phyloP scores from a whole-genome alignment of 2,888 invertebrate genomes.

The Hydrotaea diabolus region DNA sequence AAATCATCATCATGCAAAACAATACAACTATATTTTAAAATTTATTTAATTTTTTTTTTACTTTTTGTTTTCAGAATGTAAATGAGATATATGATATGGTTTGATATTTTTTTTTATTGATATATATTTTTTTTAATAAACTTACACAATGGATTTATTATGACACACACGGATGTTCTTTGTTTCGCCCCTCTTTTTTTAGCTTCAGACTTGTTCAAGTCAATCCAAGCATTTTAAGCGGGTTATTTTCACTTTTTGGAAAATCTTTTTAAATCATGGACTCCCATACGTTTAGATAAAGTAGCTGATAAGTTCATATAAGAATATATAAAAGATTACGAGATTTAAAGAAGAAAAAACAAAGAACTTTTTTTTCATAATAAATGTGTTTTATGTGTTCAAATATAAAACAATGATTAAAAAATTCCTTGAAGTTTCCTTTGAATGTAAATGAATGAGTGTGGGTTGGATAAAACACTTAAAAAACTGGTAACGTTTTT shows the following conservation, averaged over 20 bases:
- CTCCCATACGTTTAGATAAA: not conserved
- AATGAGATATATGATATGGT: slow-evolving; percentile 6
- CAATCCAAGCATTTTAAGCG: not conserved
- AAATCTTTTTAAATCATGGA: no score
- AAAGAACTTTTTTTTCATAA: not conserved
- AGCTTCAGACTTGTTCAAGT: not conserved
- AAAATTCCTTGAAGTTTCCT: not conserved
- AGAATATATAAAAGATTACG: not conserved
- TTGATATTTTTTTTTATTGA: slow-evolving; percentile 33
- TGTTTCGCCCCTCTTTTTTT: not conserved
- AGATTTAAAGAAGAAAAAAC: not conserved
- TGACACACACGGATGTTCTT: not conserved
- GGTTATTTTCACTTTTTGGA: not conserved
- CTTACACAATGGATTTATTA: not conserved
- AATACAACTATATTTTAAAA: not conserved
- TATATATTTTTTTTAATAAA: slow-evolving; percentile 10
- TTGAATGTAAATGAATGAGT: not conserved
- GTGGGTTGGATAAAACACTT: not conserved
- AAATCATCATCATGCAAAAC: not conserved
- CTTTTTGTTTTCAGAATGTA: not conserved
- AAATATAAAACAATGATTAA: slow-evolving; percentile 24
- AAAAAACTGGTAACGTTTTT: no score
- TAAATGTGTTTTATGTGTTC: slow-evolving; percentile 31
- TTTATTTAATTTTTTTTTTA: not conserved
- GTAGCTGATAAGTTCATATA: not conserved